Conservation (phyloP, 2,888 invertebrate genomes). For the Colletes collaris region DNA sequence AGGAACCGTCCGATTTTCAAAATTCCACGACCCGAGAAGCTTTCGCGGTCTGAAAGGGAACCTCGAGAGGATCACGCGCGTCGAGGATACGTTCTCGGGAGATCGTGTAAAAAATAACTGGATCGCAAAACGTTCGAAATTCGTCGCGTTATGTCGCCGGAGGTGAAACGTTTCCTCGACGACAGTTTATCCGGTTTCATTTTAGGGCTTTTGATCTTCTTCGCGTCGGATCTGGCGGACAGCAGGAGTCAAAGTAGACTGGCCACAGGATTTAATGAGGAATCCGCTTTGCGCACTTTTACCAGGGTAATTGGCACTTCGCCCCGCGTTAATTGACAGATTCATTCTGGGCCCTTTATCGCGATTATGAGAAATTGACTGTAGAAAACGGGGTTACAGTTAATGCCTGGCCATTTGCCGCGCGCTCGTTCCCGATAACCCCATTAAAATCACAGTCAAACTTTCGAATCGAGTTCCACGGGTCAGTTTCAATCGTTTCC, state of each 20-base stretch:
- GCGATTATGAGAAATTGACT: slow-evolving; percentile 36
- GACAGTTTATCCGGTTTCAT: background rate
- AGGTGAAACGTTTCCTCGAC: background rate
- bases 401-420: slow-evolving; percentile 25
- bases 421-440: background rate
- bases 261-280: slow-evolving; percentile 50
- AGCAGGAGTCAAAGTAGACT: slow-evolving; percentile 30
- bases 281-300: slow-evolving; percentile 60
- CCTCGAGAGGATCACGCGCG: no score
- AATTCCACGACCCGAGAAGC: no score
- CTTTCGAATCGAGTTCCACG: slow-evolving; percentile 6
- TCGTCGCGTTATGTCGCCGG: no score
- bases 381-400: slow-evolving; percentile 22
- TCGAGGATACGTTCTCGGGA: no score
- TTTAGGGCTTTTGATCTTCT: background rate
- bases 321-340: slow-evolving; percentile 56
- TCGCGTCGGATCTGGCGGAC: background rate
- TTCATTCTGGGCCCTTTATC: slow-evolving; percentile 38
- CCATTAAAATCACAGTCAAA: slow-evolving; percentile 16
- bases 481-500: background rate
- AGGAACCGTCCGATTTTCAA: no score
- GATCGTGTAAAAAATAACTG: no score
- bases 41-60: no score
- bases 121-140: no score
- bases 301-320: slow-evolving; percentile 52